Percentiles rank a stretch among this genome's conserved stretches.
These are phyloP conservation scores for Chelonoidis abingdonii DNA, from an alignment of 2,113 vertebrate genomes.

Conservation along the genomic window DNA sequence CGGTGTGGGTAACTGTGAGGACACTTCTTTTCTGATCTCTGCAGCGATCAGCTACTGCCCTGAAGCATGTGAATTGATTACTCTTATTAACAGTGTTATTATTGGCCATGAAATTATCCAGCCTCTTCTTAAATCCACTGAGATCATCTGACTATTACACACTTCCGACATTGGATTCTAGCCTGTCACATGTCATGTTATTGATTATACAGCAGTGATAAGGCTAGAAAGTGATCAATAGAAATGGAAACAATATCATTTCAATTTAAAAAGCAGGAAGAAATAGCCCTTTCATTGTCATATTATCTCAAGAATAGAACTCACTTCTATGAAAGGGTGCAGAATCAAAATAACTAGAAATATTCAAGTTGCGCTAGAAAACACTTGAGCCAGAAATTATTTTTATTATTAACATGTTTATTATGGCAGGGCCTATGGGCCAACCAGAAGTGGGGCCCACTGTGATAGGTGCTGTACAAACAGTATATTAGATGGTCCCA, in stretches of 20 bases:
- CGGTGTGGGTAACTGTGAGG: rapidly evolving
- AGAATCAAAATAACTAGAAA: rapidly evolving
- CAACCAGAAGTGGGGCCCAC: background rate
- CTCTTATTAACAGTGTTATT: background rate
- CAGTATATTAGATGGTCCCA: background rate
- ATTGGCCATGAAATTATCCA: background rate
- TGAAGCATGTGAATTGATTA: rapidly evolving
- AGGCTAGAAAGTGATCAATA: rapidly evolving
- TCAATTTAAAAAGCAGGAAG: background rate
- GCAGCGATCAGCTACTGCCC: background rate
- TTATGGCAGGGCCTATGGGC: background rate
- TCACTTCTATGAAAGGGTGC: rapidly evolving
- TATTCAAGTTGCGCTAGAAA: background rate
- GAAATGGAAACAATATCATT: background rate
- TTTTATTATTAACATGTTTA: background rate
- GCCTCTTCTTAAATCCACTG: rapidly evolving
- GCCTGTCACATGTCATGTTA: background rate
- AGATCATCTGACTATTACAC: background rate
- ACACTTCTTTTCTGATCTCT: background rate
- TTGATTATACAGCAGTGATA: rapidly evolving
- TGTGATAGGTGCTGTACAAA: background rate
- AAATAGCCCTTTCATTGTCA: background rate
- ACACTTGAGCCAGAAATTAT: background rate
- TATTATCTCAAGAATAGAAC: background rate
- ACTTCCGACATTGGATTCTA: background rate